Base-by-base conservation (phyloP, 1,140 invertebrate species). In the Maniola jurtina region DNA sequence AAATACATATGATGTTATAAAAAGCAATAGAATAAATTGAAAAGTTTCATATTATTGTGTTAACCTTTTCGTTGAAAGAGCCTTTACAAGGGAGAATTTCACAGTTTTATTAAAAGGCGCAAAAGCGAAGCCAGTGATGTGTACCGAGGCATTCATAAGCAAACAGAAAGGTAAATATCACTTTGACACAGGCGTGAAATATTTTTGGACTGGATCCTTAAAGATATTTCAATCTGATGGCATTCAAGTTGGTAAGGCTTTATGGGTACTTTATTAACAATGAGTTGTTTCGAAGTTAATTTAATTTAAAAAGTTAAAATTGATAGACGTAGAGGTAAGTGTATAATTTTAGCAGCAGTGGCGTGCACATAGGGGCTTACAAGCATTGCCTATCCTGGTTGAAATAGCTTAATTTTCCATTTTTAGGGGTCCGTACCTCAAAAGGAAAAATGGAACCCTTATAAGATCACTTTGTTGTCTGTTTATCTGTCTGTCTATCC, bases 101-200 rank as follows among this genome's bases (percentile, higher is more conserved):
- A 11, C 25, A 34, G 7, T 55, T 55, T 55, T 55, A 55, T 55
- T 33, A 55, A 55, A 60, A 61, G 57, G 64, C 60, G 60, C 64
- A 66, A 66, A 61, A 59, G 64, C 47, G 48, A 66, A 60, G 35
- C 48, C 47, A 47, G 40, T 36, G 57, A 38, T 15, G 64, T 60
- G 58, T 35, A 25, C 35, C n/a, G 36, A 36, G 6, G 38, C 50
- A 47, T 66, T 35, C 16, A 66, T 66, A 61, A 66, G 60, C 64
- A 61, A 60, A 58, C 42, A 35, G 56, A 61, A 66, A 54, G 57
- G 50, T 52, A 66, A 61, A 55, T 25, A 25, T 55, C 57, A 66
- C 57, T 66, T 60, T 66, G 45, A 55, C 60, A 55, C 38, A 2
- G 16, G 33, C 48, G 48, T 40, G 34, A 65, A 55, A 35, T 66